Evolutionary conservation across 2,797 vertebrate genomes (phyloP).

Genomic region (Atherinosoma microstoma): DNA sequence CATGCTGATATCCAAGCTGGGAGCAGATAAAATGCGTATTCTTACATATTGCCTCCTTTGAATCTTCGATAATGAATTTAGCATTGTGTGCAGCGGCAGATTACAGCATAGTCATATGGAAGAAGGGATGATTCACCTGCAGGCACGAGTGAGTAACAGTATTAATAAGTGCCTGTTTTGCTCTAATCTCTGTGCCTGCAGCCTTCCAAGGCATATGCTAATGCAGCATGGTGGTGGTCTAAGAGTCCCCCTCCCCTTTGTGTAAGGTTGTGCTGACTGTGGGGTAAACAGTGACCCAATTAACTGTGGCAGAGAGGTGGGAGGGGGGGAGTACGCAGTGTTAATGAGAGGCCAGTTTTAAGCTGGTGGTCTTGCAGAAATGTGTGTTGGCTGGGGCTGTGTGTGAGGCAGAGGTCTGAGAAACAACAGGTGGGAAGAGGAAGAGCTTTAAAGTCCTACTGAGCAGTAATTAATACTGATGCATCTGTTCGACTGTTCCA

Average conservation of each 20-base stretch:
- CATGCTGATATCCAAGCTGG: conserved; percentile 47
- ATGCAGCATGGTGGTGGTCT: conserved; percentile 71
- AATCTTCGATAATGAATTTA: conserved; percentile 42
- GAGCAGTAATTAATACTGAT: conserved; percentile 72
- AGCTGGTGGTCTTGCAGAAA: conserved; percentile 66
- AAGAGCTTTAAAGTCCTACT: conserved; percentile 60
- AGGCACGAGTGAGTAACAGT: conserved; percentile 65
- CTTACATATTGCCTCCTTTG: conserved; percentile 34
- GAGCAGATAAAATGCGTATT: conserved; percentile 32
- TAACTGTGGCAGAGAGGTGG: conserved; percentile 58
- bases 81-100: conserved; percentile 38
- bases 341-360: conserved; percentile 71
- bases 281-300: conserved; percentile 80
- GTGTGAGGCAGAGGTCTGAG: conserved; percentile 50
- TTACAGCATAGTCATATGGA: conserved; percentile 44
- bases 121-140: conserved; percentile 68
- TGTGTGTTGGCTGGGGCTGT: conserved; percentile 34
- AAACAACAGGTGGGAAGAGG: conserved; percentile 77
- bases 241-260: conserved; percentile 41
- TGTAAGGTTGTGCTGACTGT: conserved; percentile 68
- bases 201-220: conserved; percentile 67
- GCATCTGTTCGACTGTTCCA: conserved; percentile 59
- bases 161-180: conserved; percentile 70
- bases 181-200: conserved; percentile 62
- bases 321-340: conserved; percentile 26